These are phyloP conservation scores for Poicephalus gulielmi DNA, from an alignment of 2,113 vertebrate genomes.

Conservation along the genomic window DNA sequence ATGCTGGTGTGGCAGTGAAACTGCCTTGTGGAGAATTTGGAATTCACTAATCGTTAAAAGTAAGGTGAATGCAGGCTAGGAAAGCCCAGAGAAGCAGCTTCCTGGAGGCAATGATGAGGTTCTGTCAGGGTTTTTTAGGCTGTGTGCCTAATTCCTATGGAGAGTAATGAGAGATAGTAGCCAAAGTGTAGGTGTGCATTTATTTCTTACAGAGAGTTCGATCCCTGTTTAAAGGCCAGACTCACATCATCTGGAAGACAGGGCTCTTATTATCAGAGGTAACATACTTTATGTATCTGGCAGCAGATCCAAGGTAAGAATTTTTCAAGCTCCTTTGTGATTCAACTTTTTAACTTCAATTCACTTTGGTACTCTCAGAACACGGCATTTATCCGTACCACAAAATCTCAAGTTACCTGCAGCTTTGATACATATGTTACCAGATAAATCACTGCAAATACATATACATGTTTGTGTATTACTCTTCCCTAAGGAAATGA, in stretches of 20 bases:
- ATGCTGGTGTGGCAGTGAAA: not conserved
- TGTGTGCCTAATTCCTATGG: not conserved
- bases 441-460: slow-evolving; percentile 58
- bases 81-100: not conserved
- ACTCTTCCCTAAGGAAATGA: slow-evolving; percentile 49
- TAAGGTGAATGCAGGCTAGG: not conserved
- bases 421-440: slow-evolving; percentile 53
- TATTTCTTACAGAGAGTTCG: not conserved
- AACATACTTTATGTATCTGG: slow-evolving; percentile 25
- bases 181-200: not conserved
- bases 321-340: slow-evolving; percentile 24
- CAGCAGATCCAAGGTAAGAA: slow-evolving; percentile 18
- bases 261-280: not conserved
- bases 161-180: not conserved
- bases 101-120: not conserved
- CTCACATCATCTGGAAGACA: slow-evolving; percentile 11
- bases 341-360: slow-evolving; percentile 15
- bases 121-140: not conserved
- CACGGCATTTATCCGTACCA: not conserved
- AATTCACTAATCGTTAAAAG: not conserved
- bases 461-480: not conserved
- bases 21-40: not conserved
- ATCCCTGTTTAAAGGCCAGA: slow-evolving; percentile 2
- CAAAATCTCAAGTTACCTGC: slow-evolving; percentile 59
- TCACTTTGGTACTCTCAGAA: slow-evolving; percentile 29